Base-by-base conservation (phyloP, 2,797 vertebrate species). In the Sciurus carolinensis region DNA sequence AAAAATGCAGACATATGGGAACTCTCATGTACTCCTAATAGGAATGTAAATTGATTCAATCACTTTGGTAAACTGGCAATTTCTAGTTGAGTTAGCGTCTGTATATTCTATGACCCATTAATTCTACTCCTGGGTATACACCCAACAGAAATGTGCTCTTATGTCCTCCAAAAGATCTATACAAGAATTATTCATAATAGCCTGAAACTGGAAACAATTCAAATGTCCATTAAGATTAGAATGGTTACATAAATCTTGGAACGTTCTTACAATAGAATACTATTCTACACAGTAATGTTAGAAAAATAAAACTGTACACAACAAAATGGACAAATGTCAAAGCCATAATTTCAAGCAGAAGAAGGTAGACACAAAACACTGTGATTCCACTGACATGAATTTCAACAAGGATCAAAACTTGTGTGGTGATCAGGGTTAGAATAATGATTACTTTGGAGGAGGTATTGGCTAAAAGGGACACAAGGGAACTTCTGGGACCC, bases 141-240 rank as follows among this genome's bases (percentile, higher is more conserved):
- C 3, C 33, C 93, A 93, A 44, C 7, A 88, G 36, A 71, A 95
- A 71, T 4, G 26, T 52, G n/a, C 81, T 54, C 7, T 12, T 50
- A 80, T 7, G 1, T 69, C 39, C 76, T 96, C 57, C 18, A n/a
- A 82, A 95, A 91, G 28, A 90, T 54, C 84, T 83, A 24, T 64
- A 14, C 14, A 87, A 95, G 66, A 95, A 93, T 90, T 93, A 92
- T 73, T 62, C 28, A 22, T 47, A 64, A 82, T 83, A 87, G 24
- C 39, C 67, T 42, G 1, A 90, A 85, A 93, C 79, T 93, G 64
- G 75, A 88, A 95, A 59, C 33, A 85, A 81, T 33, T 52, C 94
- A 91, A 91, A 72, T 76, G 39, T 92, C 54, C 84, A 85, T 81
- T 95, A 59, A 86, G 26, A 77, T 90, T 88, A 93, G 52, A 95